Evolutionary conservation across 1,140 invertebrate species (phyloP), one percentile per base, ranked within the genome.

Genomic region (Sitodiplosis mosellana): DNA sequence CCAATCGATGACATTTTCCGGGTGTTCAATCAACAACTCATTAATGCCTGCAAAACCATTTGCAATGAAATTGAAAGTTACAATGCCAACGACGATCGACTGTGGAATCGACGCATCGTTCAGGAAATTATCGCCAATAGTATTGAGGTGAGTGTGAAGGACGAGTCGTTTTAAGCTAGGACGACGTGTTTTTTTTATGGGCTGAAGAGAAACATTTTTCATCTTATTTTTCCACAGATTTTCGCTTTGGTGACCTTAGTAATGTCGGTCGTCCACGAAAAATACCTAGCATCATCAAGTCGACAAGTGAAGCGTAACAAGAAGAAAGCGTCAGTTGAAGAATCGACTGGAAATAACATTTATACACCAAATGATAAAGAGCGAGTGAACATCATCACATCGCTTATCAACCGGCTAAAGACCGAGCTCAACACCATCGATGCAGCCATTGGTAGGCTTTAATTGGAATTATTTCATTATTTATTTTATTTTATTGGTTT

Each of bases 221-320:
- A n/a, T 42, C n/a, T n/a, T n/a, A n/a, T 36, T n/a, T 49, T 33
- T 33, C 43, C 48, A 15, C 34, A 64, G 62, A 63, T 64, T 45
- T 46, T 64, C 6, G 60, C 62, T 10, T 46, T 64, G 2, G 61
- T 58, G 52, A 59, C 60, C 45, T 64, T 64, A 27, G 52, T 64
- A 5, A 48, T 64, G n/a, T 57, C 60, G 14, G 53, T 61, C 8
- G 50, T 59, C 1, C 54, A 62, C 45, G 61, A 64, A 21, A 64
- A 63, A 52, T 55, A 60, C 15, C 18, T 27, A n/a, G 44, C 5
- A 27, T 11, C 42, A 7, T 22, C 44, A 33, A 45, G 20, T 18
- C n/a, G 17, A 19, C 37, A 14, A 15, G 15, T 18, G 8, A 43
- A 17, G 14, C 41, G 34, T 58, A 63, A 49, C 47, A 50, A 41